Evolutionary conservation across 2,113 vertebrate genomes (phyloP), one percentile per base, ranked within the genome.

Genomic region (Zapornia atra): DNA sequence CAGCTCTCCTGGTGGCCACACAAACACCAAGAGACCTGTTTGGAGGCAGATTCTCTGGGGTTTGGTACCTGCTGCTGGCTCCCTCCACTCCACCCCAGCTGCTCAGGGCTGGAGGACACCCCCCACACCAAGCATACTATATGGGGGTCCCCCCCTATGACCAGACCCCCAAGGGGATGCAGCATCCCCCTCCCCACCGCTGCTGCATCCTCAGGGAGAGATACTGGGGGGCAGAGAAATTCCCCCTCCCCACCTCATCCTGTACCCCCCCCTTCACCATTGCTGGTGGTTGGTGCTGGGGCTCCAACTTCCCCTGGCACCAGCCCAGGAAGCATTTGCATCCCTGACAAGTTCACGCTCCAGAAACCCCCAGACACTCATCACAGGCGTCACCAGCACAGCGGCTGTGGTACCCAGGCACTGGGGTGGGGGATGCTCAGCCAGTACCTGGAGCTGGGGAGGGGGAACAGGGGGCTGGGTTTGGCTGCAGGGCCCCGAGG

Each of bases 201-300:
- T 2, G 3, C 71, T 2, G 3, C 6, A 1, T 34, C 20, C 38
- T 6, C 3, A 1, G 22, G 65, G 50, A 34, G 7, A 11, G 59
- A 28, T 12, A 28, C 76, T 18, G n/a, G n/a, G 0, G 17, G 76
- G 29, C 0, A 10, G 76, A 61, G 44, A 40, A 66, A 15, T 19
- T 11, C 51, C 33, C 2, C 21, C 33, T 13, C 14, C 46, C 20
- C 46, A 46, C 11, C 46, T 9, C 18, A 21, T 21, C 46, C 46
- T 16, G 11, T 14, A 12, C 42, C 42, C 42, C 15, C 42, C 42
- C 15, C 42, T 44, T 44, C 46, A 48, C 6, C 2, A 82, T 69
- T 54, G 38, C 85, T 1, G 69, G 3, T 1, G 46, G 12, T 5
- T 29, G 12, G 38, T 5, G 36, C 25, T 3, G 38, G 26, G 50